phyloP scores from a whole-genome alignment of 2,113 vertebrate species.

The Chloropsis hardwickii region DNA sequence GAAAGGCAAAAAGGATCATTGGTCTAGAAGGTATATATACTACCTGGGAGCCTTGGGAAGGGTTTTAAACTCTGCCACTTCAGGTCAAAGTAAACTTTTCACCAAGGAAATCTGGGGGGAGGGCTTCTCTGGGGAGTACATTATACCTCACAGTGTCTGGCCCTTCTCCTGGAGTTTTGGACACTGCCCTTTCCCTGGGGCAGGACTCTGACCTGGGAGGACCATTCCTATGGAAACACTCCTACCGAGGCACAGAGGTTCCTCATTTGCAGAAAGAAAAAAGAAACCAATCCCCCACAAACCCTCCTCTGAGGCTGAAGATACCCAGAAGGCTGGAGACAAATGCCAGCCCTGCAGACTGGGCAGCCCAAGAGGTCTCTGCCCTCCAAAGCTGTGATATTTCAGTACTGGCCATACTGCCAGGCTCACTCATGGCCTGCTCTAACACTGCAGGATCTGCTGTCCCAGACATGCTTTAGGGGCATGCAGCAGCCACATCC shows the following conservation, averaged over 20 bases:
- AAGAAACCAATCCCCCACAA: neutral
- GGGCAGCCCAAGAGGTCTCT: neutral
- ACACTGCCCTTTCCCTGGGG: neutral
- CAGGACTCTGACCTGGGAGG: neutral
- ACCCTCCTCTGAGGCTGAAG: neutral
- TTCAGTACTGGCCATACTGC: neutral
- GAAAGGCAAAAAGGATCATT: neutral
- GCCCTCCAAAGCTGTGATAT: neutral
- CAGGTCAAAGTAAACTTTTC: neutral
- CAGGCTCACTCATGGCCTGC: neutral
- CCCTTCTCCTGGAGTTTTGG: neutral
- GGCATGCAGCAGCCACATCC: neutral
- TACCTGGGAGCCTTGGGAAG: neutral
- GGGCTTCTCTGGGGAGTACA: rapidly evolving
- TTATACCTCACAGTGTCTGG: no score
- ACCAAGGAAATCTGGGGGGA: neutral
- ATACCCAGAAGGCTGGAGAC: neutral
- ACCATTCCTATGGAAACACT: neutral
- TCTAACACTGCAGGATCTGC: neutral
- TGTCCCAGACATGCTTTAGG: neutral
- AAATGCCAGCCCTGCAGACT: neutral
- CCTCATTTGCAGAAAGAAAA: neutral
- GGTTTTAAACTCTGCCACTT: neutral
- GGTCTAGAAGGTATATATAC: neutral
- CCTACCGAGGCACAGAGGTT: neutral